A percentile compares a stretch with the other conserved stretches of the same genome.
Conservation (phyloP, 2,797 vertebrate genomes). For the Eutrigla gurnardus region DNA sequence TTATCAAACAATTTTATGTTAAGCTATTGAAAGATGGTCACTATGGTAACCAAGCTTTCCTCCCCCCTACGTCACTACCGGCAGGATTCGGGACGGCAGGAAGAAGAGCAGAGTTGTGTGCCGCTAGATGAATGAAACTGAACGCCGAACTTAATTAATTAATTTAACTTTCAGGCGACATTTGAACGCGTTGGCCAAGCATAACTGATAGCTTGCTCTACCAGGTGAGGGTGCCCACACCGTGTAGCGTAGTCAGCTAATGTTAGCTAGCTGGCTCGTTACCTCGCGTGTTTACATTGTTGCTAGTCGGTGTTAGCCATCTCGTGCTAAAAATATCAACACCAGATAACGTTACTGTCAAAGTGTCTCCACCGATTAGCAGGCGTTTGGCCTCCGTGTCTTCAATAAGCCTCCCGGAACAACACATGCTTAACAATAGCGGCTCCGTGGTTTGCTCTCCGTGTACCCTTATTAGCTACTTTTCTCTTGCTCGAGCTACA, state of each 20-base stretch:
- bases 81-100: conserved; percentile 61
- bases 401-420: conserved; percentile 15
- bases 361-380: conserved; percentile 27
- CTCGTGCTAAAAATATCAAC: conserved; percentile 76
- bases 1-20: not conserved
- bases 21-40: conserved; percentile 20
- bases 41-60: conserved; percentile 60
- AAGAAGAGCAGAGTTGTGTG: conserved; percentile 68
- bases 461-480: conserved; percentile 25
- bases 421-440: not conserved
- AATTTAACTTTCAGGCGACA: conserved; percentile 32
- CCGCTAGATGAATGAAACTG: conserved; percentile 67
- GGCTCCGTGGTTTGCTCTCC: not conserved
- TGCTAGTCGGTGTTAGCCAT: conserved; percentile 70
- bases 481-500: conserved; percentile 25
- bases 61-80: conserved; percentile 71
- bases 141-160: conserved; percentile 59
- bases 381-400: conserved; percentile 22
- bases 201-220: not conserved
- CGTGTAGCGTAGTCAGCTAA: conserved; percentile 14
- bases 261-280: conserved; percentile 26
- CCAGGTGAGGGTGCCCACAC: conserved; percentile 50
- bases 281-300: conserved; percentile 53
- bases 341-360: conserved; percentile 22
- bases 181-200: conserved; percentile 7